phyloP scores from a whole-genome alignment of 2,113 vertebrate genomes.

The Ceyx cyanopectus region DNA sequence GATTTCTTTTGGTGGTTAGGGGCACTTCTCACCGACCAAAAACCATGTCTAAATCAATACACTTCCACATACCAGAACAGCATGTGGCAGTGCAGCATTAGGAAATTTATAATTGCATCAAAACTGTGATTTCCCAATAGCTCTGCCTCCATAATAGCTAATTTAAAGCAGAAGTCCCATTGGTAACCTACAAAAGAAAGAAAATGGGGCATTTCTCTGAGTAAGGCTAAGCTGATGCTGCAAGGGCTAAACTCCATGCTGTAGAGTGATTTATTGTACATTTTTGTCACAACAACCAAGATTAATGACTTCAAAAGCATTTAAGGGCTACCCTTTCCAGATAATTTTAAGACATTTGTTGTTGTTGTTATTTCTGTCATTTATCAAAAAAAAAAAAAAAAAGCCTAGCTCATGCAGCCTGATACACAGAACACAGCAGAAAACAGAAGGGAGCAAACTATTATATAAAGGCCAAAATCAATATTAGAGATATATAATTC shows the following conservation, averaged over 20 bases:
- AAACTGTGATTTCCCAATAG: constrained; percentile 14
- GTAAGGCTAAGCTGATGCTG: not conserved
- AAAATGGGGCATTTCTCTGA: not conserved
- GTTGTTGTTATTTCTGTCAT: not conserved
- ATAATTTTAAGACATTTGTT: not conserved
- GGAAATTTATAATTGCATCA: constrained; percentile 37
- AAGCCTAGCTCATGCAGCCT: not conserved
- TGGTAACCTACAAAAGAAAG: not conserved
- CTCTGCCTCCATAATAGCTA: not conserved
- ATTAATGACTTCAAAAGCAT: not conserved
- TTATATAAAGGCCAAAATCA: not conserved
- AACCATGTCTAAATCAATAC: constrained; percentile 26
- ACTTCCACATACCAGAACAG: constrained; percentile 29
- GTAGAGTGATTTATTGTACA: not conserved
- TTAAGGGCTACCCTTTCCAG: not conserved
- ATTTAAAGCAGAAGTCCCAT: not conserved
- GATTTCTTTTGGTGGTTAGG: not conserved
- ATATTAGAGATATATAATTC: not conserved
- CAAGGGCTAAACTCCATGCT: not conserved
- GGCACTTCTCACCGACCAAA: not conserved
- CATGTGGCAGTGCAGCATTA: constrained; percentile 46
- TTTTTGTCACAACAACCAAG: not conserved
- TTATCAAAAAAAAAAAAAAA: not conserved
- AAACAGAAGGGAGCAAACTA: not conserved
- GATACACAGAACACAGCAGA: not conserved